A percentile compares a stretch with the other conserved stretches of the same genome.
Conservation (phyloP, 2,888 invertebrate species). For the Calameuta idolon region DNA sequence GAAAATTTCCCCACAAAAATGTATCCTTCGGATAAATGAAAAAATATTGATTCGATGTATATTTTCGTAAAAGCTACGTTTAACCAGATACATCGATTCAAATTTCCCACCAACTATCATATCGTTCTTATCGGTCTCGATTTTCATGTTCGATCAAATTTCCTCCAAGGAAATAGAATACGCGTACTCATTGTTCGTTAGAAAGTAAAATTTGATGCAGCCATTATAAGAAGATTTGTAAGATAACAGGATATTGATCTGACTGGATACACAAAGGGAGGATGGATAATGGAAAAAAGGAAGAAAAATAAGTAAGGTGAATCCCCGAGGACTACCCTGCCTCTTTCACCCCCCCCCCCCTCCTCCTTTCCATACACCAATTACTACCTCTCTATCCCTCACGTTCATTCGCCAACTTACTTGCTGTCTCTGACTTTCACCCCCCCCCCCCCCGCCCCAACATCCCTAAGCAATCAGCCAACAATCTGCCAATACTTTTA, state of each 20-base stretch:
- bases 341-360: not conserved
- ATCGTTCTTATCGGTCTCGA: slow-evolving; percentile 30
- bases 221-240: slow-evolving; percentile 39
- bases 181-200: not conserved
- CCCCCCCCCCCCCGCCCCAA: slow-evolving; percentile 6
- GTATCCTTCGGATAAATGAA: not conserved
- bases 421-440: slow-evolving; percentile 20
- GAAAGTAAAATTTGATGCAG: slow-evolving; percentile 38
- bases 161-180: not conserved
- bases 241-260: slow-evolving; percentile 40
- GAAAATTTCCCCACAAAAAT: not conserved
- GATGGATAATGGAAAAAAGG: slow-evolving; percentile 37
- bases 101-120: slow-evolving; percentile 15
- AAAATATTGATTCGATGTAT: not conserved
- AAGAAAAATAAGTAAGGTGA: slow-evolving; percentile 32
- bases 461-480: slow-evolving; percentile 18
- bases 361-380: slow-evolving; percentile 17
- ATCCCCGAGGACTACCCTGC: slow-evolving; percentile 10
- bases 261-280: slow-evolving; percentile 30
- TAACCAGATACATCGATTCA: not conserved
- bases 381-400: not conserved
- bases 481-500: slow-evolving; percentile 34
- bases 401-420: slow-evolving; percentile 14
- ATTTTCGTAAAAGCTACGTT: not conserved
- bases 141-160: slow-evolving; percentile 14